Base-by-base conservation (phyloP, 1,140 invertebrate genomes). In the Megalopta genalis region DNA sequence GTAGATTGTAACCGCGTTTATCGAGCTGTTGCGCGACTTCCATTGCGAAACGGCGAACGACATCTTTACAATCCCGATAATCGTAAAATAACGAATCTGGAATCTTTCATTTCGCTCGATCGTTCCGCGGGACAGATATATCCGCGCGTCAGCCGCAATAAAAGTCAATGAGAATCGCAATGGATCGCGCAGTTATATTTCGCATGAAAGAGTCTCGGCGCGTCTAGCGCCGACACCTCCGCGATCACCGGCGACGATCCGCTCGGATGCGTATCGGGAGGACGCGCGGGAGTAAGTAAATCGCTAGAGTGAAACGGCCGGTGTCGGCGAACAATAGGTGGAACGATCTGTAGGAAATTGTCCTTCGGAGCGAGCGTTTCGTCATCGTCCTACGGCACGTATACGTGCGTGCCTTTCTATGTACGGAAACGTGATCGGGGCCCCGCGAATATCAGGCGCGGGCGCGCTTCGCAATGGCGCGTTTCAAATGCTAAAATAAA, bases 401-500 rank as follows among this genome's bases (percentile, higher is more conserved):
- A 4, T 69, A 57, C 57, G 18, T 32, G 54, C 57, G 60, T 72
- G 69, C 76, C 76, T 78, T 78, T 78, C 76, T 78, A 72, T 78
- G 76, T 72, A 78, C 76, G 76, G 76, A 78, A 72, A 78, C 60
- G 59, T 78, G 68, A 64, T 64, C 76, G 69, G 16, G 59, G 12
- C 68, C 72, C 52, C 9, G 42, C 32, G 60, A 10, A 27, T 14
- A 67, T 10, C 46, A 63, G 23, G 62, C 52, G 16, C 49, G 39
- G 0, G 16, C 10, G 60, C 49, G 68, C 23, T 65, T 71, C 60
- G 68, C 76, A 16, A 72, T 72, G 9, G 25, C 52, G 2, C 27
- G 25, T 78, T 72, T 64, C 60, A 46, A 78, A 78, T 52, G 49
- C 60, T 72, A 46, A 78, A 78, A 78, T 78, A 78, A 78, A 78